Percentiles rank a stretch among this genome's conserved stretches.
phyloP scores from a whole-genome alignment of 2,797 vertebrate species.

The Scolopax rusticola region DNA sequence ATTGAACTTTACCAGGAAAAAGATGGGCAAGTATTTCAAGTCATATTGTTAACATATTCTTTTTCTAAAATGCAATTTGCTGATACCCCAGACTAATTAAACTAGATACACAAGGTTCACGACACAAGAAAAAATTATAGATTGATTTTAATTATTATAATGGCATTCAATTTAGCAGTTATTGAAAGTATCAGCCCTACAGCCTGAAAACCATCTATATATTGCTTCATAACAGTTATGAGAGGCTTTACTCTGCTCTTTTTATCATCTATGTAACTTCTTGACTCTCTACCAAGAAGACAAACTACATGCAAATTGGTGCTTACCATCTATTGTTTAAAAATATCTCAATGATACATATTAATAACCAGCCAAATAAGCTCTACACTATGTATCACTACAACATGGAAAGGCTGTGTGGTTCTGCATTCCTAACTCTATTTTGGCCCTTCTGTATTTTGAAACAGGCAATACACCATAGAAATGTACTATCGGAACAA shows the following conservation, averaged over 20 bases:
- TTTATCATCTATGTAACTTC: background rate
- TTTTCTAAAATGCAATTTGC: background rate
- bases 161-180: background rate
- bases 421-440: background rate
- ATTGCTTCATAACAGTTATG: background rate
- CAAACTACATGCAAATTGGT: background rate
- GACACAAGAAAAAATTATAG: background rate
- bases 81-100: background rate
- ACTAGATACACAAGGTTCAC: background rate
- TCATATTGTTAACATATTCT: background rate
- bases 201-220: background rate
- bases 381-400: too few relatives aligned
- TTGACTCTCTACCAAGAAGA: background rate
- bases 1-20: conserved; percentile 88
- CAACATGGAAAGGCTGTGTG: background rate
- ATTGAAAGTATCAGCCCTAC: background rate
- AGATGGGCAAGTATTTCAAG: conserved; percentile 79
- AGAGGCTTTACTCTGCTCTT: background rate
- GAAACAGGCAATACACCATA: conserved; percentile 84
- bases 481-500: conserved; percentile 89
- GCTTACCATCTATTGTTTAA: background rate
- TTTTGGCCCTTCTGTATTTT: background rate
- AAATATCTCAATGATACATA: background rate
- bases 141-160: background rate
- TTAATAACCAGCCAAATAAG: background rate